Conservation (phyloP, 1,140 invertebrate genomes). For the Heliconius hermathena region DNA sequence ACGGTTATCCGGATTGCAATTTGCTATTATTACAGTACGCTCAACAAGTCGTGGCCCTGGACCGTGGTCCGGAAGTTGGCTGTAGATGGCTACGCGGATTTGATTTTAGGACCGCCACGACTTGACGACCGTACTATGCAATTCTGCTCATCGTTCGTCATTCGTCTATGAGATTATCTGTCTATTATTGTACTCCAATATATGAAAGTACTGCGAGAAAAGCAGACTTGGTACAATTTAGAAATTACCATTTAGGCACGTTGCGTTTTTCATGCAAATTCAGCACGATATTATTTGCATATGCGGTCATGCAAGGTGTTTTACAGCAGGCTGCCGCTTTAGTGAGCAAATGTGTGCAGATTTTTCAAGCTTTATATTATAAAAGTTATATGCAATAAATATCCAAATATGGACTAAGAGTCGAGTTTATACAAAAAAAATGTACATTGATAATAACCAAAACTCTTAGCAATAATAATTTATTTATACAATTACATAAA, state of each 20-base stretch:
- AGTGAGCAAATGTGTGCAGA: conserved; percentile 12
- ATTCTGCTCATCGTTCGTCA: neutral
- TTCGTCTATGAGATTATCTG: neutral
- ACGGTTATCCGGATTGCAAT: conserved; percentile 41
- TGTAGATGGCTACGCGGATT: no score
- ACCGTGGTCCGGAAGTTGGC: no score
- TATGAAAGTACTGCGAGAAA: conserved; percentile 39
- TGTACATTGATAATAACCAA: no score
- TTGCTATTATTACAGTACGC: conserved; percentile 12
- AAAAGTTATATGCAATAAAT: neutral
- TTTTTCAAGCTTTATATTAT: neutral
- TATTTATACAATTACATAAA: no score
- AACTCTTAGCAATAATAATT: no score
- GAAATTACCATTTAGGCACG: conserved; percentile 25
- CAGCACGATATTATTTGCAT: conserved; percentile 18
- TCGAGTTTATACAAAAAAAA: no score
- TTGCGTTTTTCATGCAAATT: conserved; percentile 34
- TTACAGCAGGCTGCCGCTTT: conserved; percentile 7
- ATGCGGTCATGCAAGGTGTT: conserved; percentile 27
- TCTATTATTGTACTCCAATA: conserved; percentile 10
- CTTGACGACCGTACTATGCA: no score
- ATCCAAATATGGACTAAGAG: no score
- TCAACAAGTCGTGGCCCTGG: no score
- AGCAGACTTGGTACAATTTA: conserved; percentile 30
- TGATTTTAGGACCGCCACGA: no score